These are phyloP conservation scores for Gymnodraco acuticeps DNA, from an alignment of 2,797 vertebrate species.

Conservation along the genomic window DNA sequence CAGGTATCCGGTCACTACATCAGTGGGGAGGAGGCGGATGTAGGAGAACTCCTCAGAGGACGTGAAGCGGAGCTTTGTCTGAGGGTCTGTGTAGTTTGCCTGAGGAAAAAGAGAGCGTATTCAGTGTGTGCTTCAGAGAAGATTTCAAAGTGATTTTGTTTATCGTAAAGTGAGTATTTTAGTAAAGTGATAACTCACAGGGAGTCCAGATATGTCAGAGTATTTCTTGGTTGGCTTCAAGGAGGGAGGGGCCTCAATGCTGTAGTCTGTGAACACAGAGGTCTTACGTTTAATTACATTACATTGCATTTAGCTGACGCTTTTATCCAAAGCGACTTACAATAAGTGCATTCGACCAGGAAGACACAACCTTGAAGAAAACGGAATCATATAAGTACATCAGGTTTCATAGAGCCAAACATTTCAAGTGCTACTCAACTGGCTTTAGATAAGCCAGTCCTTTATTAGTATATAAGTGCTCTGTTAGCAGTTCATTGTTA, in stretches of 20 bases:
- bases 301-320: no score
- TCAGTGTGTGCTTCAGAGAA: constrained; percentile 21
- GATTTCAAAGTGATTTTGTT: background rate
- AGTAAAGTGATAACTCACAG: constrained; percentile 85
- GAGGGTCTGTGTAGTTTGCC: constrained; percentile 98
- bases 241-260: constrained; percentile 94
- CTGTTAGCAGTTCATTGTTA: no score
- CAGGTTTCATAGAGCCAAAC: no score
- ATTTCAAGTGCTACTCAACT: no score
- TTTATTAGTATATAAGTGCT: no score
- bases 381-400: no score
- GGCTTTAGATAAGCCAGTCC: no score
- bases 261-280: constrained; percentile 88
- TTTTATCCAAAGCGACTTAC: no score
- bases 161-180: background rate
- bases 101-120: constrained; percentile 59
- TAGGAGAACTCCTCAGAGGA: constrained; percentile 96
- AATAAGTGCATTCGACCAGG: no score
- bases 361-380: no score
- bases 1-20: constrained; percentile 95
- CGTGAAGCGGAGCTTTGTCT: constrained; percentile 96
- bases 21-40: constrained; percentile 95
- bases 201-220: constrained; percentile 97
- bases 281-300: background rate
- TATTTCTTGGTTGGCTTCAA: constrained; percentile 98